Evolutionary conservation across 2,113 vertebrate genomes (phyloP).

Genomic region (Bubo scandiacus): DNA sequence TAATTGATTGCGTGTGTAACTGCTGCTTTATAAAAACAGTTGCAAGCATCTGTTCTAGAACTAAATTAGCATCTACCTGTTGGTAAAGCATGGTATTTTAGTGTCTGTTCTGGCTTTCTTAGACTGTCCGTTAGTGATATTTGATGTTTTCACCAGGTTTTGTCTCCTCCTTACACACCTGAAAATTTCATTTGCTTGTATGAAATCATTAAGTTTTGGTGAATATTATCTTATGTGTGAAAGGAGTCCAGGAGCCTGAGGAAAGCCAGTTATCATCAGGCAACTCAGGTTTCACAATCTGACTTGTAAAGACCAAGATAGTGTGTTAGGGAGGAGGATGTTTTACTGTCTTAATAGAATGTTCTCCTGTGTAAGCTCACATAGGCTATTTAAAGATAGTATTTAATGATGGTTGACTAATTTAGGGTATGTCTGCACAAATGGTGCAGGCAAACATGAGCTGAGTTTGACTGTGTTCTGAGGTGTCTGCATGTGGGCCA

Average conservation of each 20-base stretch:
- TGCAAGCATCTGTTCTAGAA: background rate
- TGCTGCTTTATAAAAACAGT: background rate
- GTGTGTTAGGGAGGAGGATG: conserved; percentile 21
- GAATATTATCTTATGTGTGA: background rate
- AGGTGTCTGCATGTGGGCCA: background rate
- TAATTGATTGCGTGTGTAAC: background rate
- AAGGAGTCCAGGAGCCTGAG: background rate
- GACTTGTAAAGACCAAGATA: conserved; percentile 18
- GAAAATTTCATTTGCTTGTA: background rate
- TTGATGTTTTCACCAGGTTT: background rate
- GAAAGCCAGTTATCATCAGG: background rate
- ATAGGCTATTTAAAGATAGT: conserved; percentile 45
- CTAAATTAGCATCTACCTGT: background rate
- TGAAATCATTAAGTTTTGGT: background rate
- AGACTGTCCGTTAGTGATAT: background rate
- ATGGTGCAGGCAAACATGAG: background rate
- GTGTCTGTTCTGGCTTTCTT: background rate
- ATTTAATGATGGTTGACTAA: conserved; percentile 18
- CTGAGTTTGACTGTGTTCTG: background rate
- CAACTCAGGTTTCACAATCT: background rate
- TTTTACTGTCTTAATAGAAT: conserved; percentile 32
- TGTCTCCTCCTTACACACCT: background rate
- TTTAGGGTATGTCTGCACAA: conserved; percentile 30
- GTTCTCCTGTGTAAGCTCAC: conserved; percentile 35
- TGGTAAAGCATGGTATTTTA: background rate